A percentile compares a stretch with the other conserved stretches of the same genome.
phyloP scores from a whole-genome alignment of 2,113 vertebrate genomes.

The Amia ocellicauda region DNA sequence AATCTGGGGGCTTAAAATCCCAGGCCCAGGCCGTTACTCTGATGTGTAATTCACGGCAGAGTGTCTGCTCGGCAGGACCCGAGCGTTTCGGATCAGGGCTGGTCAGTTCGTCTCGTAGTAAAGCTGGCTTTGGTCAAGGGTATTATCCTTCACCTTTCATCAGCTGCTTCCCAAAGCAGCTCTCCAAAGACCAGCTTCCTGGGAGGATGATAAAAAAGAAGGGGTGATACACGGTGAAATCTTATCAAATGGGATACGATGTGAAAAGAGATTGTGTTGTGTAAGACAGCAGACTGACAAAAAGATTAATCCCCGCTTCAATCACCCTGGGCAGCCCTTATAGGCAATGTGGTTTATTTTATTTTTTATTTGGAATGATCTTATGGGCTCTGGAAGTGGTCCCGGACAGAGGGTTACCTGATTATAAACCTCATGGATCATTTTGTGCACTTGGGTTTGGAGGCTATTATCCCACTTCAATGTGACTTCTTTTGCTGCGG shows the following conservation, averaged over 20 bases:
- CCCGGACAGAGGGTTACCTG: neutral
- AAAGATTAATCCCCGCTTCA: conserved; percentile 14
- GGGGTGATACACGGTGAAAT: neutral
- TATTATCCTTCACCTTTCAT: neutral
- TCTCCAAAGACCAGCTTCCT: neutral
- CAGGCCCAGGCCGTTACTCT: too few relatives aligned
- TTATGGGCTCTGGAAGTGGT: neutral
- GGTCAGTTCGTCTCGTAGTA: neutral
- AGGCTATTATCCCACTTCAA: neutral
- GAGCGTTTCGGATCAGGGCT: neutral
- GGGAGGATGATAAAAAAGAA: neutral
- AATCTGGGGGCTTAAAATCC: neutral
- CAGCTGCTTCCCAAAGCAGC: neutral
- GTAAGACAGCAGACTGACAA: conserved; percentile 31
- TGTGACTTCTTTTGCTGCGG: too few relatives aligned
- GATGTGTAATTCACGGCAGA: too few relatives aligned
- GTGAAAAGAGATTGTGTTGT: neutral
- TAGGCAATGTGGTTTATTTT: neutral
- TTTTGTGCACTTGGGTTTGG: neutral
- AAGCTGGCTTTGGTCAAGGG: neutral
- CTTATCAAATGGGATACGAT: neutral
- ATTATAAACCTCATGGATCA: neutral
- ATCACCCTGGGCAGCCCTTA: neutral
- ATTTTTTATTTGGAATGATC: neutral
- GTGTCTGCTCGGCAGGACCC: too few relatives aligned